phyloP scores from a whole-genome alignment of 64 coral and sea anemone species.

The Pocillopora damicornis region DNA sequence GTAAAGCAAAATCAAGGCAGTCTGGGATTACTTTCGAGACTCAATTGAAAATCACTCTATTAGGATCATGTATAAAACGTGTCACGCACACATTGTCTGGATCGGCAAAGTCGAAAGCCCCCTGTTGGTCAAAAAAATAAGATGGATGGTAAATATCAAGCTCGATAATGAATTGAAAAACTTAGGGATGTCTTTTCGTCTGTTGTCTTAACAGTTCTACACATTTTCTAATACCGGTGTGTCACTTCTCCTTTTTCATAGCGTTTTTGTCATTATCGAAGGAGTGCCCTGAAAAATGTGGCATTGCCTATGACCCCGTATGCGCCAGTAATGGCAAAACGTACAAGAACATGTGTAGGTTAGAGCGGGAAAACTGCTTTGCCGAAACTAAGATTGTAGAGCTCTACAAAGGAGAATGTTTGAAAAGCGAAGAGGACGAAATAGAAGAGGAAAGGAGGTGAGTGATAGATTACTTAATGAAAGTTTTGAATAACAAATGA shows the following conservation, averaged over 20 bases:
- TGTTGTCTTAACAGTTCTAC: too few relatives aligned
- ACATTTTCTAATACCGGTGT: neutral
- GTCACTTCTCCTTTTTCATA: neutral
- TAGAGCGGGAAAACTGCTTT: constrained; percentile 15
- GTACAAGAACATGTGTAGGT: constrained; percentile 20
- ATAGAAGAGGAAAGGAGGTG: neutral
- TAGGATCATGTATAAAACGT: too few relatives aligned
- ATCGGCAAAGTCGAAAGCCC: too few relatives aligned
- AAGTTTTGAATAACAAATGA: too few relatives aligned
- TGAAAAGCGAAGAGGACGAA: constrained; percentile 9
- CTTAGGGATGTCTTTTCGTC: too few relatives aligned
- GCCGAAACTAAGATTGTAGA: neutral
- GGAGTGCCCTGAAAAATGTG: constrained; percentile 35
- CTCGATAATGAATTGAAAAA: too few relatives aligned
- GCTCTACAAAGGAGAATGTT: constrained; percentile 47
- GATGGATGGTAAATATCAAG: too few relatives aligned
- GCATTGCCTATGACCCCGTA: constrained; percentile 12
- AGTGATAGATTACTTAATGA: neutral
- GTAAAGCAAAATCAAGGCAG: too few relatives aligned
- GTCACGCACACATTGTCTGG: too few relatives aligned
- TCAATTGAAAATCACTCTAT: too few relatives aligned
- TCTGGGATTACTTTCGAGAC: too few relatives aligned
- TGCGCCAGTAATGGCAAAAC: constrained; percentile 43
- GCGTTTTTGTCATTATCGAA: neutral
- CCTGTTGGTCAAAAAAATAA: too few relatives aligned